These are phyloP conservation scores for Agrochola lota DNA, from an alignment of 2,888 invertebrate species.

Conservation along the genomic window DNA sequence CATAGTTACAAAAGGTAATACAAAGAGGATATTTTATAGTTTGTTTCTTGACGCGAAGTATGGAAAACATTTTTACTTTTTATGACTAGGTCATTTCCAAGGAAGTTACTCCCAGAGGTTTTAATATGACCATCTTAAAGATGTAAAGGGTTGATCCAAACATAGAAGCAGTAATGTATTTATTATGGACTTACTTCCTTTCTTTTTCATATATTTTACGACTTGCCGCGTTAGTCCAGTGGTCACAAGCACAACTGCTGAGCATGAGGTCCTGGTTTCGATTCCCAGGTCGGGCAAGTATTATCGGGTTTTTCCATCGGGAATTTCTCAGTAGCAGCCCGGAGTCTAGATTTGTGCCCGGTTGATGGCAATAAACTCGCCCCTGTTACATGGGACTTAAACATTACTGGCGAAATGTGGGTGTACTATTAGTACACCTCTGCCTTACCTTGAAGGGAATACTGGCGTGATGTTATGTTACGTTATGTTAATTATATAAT, in stretches of 20 bases:
- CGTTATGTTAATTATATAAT: too few relatives aligned
- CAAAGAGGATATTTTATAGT: not conserved
- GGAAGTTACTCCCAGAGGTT: conserved; percentile 27
- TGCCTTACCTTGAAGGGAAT: not conserved
- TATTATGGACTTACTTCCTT: conserved; percentile 3
- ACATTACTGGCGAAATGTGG: not conserved
- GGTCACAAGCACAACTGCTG: too few relatives aligned
- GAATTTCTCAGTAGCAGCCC: not conserved
- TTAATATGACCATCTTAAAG: conserved; percentile 11
- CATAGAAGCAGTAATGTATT: not conserved
- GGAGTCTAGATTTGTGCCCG: not conserved
- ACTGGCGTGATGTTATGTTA: not conserved
- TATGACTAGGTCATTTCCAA: not conserved
- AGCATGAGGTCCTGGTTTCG: not conserved
- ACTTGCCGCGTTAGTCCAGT: not conserved
- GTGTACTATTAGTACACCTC: not conserved
- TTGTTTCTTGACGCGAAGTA: not conserved
- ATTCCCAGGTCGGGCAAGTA: not conserved
- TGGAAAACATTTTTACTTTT: conserved; percentile 18
- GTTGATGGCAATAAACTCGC: not conserved
- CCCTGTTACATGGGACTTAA: not conserved
- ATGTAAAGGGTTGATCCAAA: conserved; percentile 12
- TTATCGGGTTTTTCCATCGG: not conserved
- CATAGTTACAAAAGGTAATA: too few relatives aligned
- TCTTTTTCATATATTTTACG: not conserved